phyloP scores from a whole-genome alignment of 2,888 invertebrate genomes.

The Ischnura elegans region DNA sequence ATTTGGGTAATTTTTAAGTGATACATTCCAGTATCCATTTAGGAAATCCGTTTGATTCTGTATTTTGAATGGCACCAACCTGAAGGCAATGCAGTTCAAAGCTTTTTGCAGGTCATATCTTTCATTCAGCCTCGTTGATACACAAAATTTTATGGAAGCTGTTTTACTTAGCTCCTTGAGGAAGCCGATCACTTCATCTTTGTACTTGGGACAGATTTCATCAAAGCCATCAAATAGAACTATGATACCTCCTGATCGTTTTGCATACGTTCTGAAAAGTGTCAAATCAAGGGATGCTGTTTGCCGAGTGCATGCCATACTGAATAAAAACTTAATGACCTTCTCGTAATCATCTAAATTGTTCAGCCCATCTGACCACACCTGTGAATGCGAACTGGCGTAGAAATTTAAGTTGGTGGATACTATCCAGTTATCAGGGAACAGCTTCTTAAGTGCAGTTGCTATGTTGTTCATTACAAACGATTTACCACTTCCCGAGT shows the following conservation, averaged over 20 bases:
- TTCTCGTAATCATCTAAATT: not conserved
- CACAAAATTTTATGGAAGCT: not conserved
- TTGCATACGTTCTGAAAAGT: not conserved
- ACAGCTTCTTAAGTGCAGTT: not conserved
- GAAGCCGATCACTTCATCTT: not conserved
- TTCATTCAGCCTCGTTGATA: not conserved
- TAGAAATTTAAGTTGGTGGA: not conserved
- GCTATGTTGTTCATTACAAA: not conserved
- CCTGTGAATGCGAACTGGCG: not conserved
- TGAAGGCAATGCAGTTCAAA: not conserved
- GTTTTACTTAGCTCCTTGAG: not conserved
- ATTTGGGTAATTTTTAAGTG: not conserved
- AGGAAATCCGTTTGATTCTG: not conserved
- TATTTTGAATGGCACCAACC: not conserved
- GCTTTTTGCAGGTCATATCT: not conserved
- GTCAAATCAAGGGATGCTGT: not conserved
- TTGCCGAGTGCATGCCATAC: not conserved
- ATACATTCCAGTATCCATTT: not conserved
- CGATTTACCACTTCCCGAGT: not conserved
- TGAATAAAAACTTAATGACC: not conserved
- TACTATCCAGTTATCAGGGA: not conserved
- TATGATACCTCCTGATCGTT: not conserved
- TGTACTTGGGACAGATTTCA: constrained; percentile 2
- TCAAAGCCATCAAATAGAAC: not conserved
- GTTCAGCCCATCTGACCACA: not conserved